Conservation (phyloP, 2,888 invertebrate genomes). For the Heliconius ethilla region DNA sequence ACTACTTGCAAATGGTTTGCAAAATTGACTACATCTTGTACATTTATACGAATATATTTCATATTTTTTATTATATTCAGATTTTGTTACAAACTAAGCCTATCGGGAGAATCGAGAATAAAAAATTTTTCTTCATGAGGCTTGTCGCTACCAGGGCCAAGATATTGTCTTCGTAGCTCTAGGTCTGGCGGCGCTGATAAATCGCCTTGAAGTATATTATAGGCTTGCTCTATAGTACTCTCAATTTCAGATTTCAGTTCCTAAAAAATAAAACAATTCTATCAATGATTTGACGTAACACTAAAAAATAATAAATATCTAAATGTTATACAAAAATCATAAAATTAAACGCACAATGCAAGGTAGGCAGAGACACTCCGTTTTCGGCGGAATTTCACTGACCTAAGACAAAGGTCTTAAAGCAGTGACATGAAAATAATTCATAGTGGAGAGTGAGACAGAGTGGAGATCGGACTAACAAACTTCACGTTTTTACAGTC, state of each 20-base stretch:
- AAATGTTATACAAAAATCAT: neutral
- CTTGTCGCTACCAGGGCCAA: conserved; percentile 74
- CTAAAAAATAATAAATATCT: neutral
- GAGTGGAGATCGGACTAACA: too few species aligned
- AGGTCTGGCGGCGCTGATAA: conserved; percentile 78
- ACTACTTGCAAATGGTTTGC: neutral
- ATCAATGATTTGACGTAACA: neutral
- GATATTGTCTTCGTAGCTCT: conserved; percentile 69
- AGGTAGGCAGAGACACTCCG: too few species aligned
- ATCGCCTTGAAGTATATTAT: conserved; percentile 79
- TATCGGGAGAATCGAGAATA: conserved; percentile 58
- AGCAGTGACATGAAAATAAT: too few species aligned
- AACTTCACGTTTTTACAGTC: too few species aligned
- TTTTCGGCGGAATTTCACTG: too few species aligned
- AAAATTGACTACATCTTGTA: neutral
- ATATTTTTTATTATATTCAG: neutral
- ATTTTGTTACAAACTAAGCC: conserved; percentile 9
- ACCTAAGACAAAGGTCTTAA: too few species aligned
- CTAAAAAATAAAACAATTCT: conserved; percentile 57
- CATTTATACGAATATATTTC: neutral
- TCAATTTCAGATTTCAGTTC: conserved; percentile 74
- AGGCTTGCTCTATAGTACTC: conserved; percentile 77
- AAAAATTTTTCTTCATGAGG: conserved; percentile 73
- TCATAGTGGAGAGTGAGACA: too few species aligned
- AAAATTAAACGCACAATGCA: too few species aligned